Evolutionary conservation across 2,113 vertebrate species (phyloP).

Genomic region (Circaetus gallicus): DNA sequence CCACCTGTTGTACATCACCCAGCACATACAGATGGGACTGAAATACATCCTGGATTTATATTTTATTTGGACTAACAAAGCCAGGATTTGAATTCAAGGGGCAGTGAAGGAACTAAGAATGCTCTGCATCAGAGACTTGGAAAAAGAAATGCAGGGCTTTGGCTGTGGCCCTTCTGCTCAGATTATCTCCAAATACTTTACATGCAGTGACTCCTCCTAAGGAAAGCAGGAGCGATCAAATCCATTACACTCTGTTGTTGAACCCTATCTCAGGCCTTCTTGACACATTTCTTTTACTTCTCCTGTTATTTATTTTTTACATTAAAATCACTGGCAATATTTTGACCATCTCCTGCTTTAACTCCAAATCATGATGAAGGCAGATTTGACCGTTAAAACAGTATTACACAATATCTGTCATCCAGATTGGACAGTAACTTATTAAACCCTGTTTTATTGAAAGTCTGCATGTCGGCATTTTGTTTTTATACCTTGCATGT

Average conservation of each 20-base stretch:
- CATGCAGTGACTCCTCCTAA: slow-evolving; percentile 11
- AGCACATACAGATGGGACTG: slow-evolving; percentile 31
- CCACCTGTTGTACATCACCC: slow-evolving; percentile 29
- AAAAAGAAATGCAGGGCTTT: slow-evolving; percentile 23
- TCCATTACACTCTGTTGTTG: background rate
- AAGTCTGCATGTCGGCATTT: slow-evolving; percentile 16
- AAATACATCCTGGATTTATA: slow-evolving; percentile 16
- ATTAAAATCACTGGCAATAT: slow-evolving; percentile 25
- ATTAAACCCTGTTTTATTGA: slow-evolving; percentile 1
- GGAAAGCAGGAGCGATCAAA: background rate
- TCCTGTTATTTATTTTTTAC: slow-evolving; percentile 26
- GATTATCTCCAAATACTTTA: slow-evolving; percentile 40
- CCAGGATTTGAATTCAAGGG: slow-evolving; percentile 55
- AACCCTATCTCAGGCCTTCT: slow-evolving; percentile 31
- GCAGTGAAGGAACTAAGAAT: slow-evolving; percentile 8
- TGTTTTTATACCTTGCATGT: slow-evolving; percentile 26
- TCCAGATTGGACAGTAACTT: slow-evolving; percentile 28
- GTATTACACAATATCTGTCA: slow-evolving; percentile 27
- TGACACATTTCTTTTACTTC: slow-evolving; percentile 25
- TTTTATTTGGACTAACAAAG: slow-evolving; percentile 42
- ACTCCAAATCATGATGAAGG: slow-evolving; percentile 4
- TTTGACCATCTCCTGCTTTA: slow-evolving; percentile 1
- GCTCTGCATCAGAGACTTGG: slow-evolving; percentile 45
- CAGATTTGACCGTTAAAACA: background rate
- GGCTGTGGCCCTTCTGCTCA: slow-evolving; percentile 1